Evolutionary conservation across 1,140 invertebrate genomes (phyloP).

Genomic region (Heliothis virescens): DNA sequence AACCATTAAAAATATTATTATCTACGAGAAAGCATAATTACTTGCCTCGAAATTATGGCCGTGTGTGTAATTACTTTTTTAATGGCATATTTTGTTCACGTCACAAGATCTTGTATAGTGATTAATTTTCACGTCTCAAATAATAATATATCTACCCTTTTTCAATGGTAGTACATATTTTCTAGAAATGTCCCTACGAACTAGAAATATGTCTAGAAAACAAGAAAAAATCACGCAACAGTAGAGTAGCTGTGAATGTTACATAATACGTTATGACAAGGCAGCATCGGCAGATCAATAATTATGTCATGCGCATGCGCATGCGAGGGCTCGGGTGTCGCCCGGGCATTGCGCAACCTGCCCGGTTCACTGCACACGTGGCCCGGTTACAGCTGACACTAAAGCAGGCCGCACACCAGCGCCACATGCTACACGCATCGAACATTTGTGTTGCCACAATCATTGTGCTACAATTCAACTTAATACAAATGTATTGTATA

Average conservation of each 20-base stretch:
- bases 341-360: constrained; percentile 57
- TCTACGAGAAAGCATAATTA: constrained; percentile 4
- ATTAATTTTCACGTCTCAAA: neutral
- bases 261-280: constrained; percentile 59
- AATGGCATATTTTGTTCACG: neutral
- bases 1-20: constrained; percentile 22
- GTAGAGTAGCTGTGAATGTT: constrained; percentile 43
- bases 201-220: neutral
- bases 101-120: neutral
- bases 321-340: constrained; percentile 57
- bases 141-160: no score
- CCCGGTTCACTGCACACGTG: constrained; percentile 51
- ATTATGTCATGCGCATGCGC: constrained; percentile 64
- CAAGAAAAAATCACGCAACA: constrained; percentile 30
- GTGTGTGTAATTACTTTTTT: neutral
- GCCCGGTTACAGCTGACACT: constrained; percentile 58
- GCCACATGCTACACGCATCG: no score
- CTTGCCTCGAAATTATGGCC: neutral
- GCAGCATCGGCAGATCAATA: constrained; percentile 58
- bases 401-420: no score
- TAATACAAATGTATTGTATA: no score
- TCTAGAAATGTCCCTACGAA: neutral
- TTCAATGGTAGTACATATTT: neutral
- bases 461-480: no score
- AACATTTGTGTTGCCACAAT: no score